Conservation (phyloP, 2,113 vertebrate genomes). For the Alligator sinensis region DNA sequence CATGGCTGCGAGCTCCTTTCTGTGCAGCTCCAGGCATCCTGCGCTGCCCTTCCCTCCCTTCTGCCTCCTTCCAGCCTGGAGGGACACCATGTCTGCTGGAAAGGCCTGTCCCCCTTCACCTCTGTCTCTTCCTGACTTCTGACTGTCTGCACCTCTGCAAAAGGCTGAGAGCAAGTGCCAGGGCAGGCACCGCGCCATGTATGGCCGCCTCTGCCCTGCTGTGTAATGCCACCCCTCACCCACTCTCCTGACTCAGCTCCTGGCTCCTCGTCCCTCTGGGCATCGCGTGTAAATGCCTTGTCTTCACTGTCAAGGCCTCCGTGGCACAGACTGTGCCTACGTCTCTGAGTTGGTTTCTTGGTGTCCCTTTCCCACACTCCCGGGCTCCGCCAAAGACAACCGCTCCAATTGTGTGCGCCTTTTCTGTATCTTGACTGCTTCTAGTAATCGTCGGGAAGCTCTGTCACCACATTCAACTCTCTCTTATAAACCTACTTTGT, state of each 20-base stretch:
- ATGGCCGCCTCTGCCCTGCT: neutral
- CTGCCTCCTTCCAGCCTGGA: neutral
- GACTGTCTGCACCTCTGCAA: neutral
- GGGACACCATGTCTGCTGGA: neutral
- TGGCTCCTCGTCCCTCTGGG: slow-evolving; percentile 13
- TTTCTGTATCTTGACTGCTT: neutral
- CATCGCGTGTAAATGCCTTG: slow-evolving; percentile 20
- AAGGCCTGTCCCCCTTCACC: neutral
- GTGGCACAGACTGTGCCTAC: accelerated
- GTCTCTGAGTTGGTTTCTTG: neutral
- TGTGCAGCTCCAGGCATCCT: neutral
- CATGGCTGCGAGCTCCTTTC: neutral
- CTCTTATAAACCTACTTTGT: neutral
- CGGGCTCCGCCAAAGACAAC: neutral
- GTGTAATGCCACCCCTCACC: slow-evolving; percentile 34
- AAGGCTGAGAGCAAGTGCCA: neutral
- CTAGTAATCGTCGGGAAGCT: neutral
- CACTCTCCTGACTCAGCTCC: slow-evolving; percentile 61
- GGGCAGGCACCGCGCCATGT: slow-evolving; percentile 37
- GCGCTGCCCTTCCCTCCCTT: neutral
- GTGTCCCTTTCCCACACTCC: neutral
- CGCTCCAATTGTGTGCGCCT: neutral
- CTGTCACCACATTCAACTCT: neutral
- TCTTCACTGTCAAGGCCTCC: neutral
- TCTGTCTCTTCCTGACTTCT: neutral